Evolutionary conservation across 2,113 vertebrate genomes (phyloP).

Genomic region (Actenoides hombroni): DNA sequence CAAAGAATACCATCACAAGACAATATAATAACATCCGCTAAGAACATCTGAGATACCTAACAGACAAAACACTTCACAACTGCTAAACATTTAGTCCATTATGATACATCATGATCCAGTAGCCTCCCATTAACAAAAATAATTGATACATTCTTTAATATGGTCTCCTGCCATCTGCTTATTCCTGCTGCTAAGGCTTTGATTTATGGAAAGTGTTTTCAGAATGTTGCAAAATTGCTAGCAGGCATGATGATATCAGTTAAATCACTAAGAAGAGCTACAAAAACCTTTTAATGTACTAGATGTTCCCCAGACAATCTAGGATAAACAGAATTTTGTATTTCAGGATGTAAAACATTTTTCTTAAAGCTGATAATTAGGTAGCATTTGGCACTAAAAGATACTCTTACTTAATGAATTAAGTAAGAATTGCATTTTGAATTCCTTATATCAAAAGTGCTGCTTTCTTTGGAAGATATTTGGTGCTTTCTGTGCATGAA

Average conservation of each 20-base stretch:
- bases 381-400: slow-evolving; percentile 33
- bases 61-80: slow-evolving; percentile 47
- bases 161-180: slow-evolving; percentile 72
- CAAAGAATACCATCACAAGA: not conserved
- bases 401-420: slow-evolving; percentile 65
- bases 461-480: not conserved
- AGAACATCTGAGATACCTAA: slow-evolving; percentile 31
- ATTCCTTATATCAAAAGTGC: slow-evolving; percentile 10
- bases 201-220: slow-evolving; percentile 77
- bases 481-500: slow-evolving; percentile 9
- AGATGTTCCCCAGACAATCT: slow-evolving; percentile 70
- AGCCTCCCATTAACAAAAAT: slow-evolving; percentile 69
- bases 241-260: slow-evolving; percentile 70
- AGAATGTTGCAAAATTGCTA: slow-evolving; percentile 76
- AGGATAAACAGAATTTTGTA: slow-evolving; percentile 73
- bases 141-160: slow-evolving; percentile 72
- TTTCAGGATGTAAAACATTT: slow-evolving; percentile 72
- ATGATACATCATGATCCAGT: slow-evolving; percentile 56
- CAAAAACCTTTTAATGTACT: slow-evolving; percentile 72
- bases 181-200: slow-evolving; percentile 71
- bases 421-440: slow-evolving; percentile 59
- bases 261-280: slow-evolving; percentile 67
- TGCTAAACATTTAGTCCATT: slow-evolving; percentile 59
- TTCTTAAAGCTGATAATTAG: slow-evolving; percentile 63
- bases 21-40: not conserved